A percentile compares a stretch with the other conserved stretches of the same genome.
Conservation (phyloP, 2,113 vertebrate species). For the Marmota flaviventris region DNA sequence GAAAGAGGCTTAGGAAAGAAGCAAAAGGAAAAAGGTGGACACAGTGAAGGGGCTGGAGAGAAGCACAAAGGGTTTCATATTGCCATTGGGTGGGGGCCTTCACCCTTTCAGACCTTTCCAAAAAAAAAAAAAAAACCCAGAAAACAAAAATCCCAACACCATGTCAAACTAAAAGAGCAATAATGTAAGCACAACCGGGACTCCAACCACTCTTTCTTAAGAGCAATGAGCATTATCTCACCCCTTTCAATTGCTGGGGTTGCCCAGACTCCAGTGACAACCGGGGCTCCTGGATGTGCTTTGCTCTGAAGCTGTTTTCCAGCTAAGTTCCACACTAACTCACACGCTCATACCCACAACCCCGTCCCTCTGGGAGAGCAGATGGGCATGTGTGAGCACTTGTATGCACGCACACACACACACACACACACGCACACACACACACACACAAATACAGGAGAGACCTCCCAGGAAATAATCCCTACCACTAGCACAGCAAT, state of each 20-base stretch:
- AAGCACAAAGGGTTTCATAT: slow-evolving; percentile 78
- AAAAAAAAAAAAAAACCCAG: slow-evolving; percentile 72
- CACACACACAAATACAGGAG: background rate
- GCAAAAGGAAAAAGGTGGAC: background rate
- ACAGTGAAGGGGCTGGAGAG: slow-evolving; percentile 64
- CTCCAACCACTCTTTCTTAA: slow-evolving; percentile 69
- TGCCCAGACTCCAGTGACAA: slow-evolving; percentile 79
- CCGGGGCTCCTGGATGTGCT: slow-evolving; percentile 84
- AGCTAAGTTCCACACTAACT: slow-evolving; percentile 81
- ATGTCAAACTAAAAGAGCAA: slow-evolving; percentile 80
- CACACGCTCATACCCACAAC: slow-evolving; percentile 23
- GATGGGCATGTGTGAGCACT: background rate
- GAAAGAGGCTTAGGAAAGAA: background rate
- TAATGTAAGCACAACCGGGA: slow-evolving; percentile 70
- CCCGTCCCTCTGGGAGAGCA: slow-evolving; percentile 29
- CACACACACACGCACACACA: too few relatives aligned
- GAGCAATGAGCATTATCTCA: slow-evolving; percentile 74
- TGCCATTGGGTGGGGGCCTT: slow-evolving; percentile 72
- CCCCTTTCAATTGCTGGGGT: slow-evolving; percentile 77
- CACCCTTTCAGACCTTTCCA: slow-evolving; percentile 76
- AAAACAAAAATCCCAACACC: slow-evolving; percentile 70
- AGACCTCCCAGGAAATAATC: slow-evolving; percentile 67
- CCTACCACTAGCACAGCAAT: slow-evolving; percentile 86
- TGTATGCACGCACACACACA: background rate
- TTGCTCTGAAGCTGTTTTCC: slow-evolving; percentile 84